Conservation (phyloP, 2,888 invertebrate genomes). For the Tipula confusa region DNA sequence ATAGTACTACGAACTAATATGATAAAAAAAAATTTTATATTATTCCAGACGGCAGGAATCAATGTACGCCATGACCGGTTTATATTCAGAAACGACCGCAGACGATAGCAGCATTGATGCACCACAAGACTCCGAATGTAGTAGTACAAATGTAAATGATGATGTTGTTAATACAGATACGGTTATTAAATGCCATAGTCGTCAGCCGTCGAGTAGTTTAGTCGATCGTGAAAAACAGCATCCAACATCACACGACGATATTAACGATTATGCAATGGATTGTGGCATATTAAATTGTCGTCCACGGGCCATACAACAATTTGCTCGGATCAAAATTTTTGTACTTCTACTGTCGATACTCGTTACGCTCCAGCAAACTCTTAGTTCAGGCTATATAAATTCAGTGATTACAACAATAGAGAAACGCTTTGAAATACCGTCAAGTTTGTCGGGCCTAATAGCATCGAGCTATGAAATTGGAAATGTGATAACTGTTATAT, state of each 20-base stretch:
- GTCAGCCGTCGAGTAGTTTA: slow-evolving; percentile 71
- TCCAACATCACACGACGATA: slow-evolving; percentile 38
- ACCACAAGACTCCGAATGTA: slow-evolving; percentile 52
- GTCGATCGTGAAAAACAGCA: slow-evolving; percentile 57
- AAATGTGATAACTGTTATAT: slow-evolving; percentile 91
- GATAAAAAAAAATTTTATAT: background rate
- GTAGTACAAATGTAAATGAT: slow-evolving; percentile 41
- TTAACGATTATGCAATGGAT: slow-evolving; percentile 66
- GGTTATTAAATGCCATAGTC: slow-evolving; percentile 71
- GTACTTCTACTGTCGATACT: slow-evolving; percentile 83
- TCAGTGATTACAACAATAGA: slow-evolving; percentile 96
- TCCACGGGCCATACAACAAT: slow-evolving; percentile 78
- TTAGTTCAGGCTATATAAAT: slow-evolving; percentile 88
- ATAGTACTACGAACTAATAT: too few species aligned
- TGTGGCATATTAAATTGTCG: slow-evolving; percentile 85
- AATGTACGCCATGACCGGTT: slow-evolving; percentile 84
- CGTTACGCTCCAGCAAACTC: slow-evolving; percentile 84
- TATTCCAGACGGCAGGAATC: slow-evolving; percentile 69
- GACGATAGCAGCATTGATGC: slow-evolving; percentile 55
- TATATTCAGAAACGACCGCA: slow-evolving; percentile 69
- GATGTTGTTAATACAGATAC: slow-evolving; percentile 38
- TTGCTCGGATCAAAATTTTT: slow-evolving; percentile 89
- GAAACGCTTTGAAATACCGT: slow-evolving; percentile 90
- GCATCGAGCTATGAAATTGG: slow-evolving; percentile 95
- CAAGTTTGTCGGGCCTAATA: slow-evolving; percentile 86